Conservation (phyloP, 2,113 vertebrate genomes). For the Bungarus multicinctus region DNA sequence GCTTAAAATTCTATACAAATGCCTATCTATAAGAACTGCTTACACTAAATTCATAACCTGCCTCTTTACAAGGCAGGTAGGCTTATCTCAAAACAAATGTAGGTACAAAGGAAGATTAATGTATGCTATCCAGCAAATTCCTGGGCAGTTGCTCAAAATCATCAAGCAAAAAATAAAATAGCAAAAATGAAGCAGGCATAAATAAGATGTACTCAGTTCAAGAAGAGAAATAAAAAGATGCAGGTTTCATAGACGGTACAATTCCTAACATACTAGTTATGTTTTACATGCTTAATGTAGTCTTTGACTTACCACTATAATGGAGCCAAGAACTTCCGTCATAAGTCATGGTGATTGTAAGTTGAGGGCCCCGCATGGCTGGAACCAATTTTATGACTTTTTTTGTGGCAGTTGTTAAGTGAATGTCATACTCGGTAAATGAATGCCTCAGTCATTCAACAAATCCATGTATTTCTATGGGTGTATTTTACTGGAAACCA, state of each 20-base stretch:
- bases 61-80: not conserved
- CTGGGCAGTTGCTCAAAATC: not conserved
- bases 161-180: not conserved
- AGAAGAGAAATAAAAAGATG: not conserved
- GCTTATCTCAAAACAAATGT: not conserved
- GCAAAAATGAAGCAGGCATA: not conserved
- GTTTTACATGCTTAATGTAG: not conserved
- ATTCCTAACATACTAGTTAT: not conserved
- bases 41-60: not conserved
- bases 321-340: not conserved
- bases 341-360: not conserved
- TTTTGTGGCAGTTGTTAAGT: not conserved
- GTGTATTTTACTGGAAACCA: not conserved
- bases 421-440: no score
- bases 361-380: not conserved
- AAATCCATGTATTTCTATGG: not conserved
- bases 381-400: not conserved
- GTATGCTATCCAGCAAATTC: not conserved
- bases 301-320: not conserved
- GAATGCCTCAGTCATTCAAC: not conserved
- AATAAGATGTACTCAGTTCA: not conserved
- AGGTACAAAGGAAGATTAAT: not conserved
- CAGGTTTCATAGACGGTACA: not conserved
- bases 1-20: not conserved
- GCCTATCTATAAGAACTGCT: not conserved